Evolutionary conservation across 2,888 invertebrate genomes (phyloP).

Genomic region (Sinodicranocentrus sp.): DNA sequence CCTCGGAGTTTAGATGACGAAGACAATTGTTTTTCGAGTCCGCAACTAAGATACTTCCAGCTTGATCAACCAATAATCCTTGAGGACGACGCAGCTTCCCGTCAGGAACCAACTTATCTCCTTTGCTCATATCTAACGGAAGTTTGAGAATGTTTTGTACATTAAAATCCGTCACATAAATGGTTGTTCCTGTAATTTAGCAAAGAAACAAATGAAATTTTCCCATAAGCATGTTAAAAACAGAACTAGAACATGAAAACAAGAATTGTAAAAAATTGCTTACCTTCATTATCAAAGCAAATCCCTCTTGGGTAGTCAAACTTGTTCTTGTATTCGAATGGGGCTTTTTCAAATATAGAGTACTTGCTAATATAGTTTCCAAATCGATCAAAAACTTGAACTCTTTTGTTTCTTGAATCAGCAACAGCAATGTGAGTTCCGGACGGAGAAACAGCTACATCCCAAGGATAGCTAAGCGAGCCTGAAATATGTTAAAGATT

Average conservation of each 20-base stretch:
- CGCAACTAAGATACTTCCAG: slow-evolving; percentile 52
- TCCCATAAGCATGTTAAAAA: neutral
- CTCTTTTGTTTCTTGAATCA: slow-evolving; percentile 72
- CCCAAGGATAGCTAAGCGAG: slow-evolving; percentile 74
- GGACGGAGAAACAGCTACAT: slow-evolving; percentile 62
- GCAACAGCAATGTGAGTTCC: slow-evolving; percentile 70
- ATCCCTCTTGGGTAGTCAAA: slow-evolving; percentile 67
- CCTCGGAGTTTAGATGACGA: slow-evolving; percentile 23
- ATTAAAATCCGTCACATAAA: slow-evolving; percentile 63
- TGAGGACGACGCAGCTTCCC: slow-evolving; percentile 53
- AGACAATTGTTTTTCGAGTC: slow-evolving; percentile 60
- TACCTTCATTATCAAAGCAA: slow-evolving; percentile 55
- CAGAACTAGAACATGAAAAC: neutral
- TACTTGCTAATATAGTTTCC: slow-evolving; percentile 60
- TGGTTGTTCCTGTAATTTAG: slow-evolving; percentile 2
- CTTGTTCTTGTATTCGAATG: slow-evolving; percentile 54
- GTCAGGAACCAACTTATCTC: slow-evolving; percentile 25
- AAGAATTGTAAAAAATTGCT: neutral
- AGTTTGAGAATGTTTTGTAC: slow-evolving; percentile 34
- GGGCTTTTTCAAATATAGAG: slow-evolving; percentile 58
- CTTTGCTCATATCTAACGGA: neutral
- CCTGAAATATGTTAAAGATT: slow-evolving; percentile 9
- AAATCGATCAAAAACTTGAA: slow-evolving; percentile 68
- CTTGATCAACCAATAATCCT: slow-evolving; percentile 42
- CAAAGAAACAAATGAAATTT: neutral